Percentiles rank a stretch among this genome's conserved stretches.
Evolutionary conservation across 2,797 vertebrate genomes (phyloP).

Genomic region (Tragopan temminckii): DNA sequence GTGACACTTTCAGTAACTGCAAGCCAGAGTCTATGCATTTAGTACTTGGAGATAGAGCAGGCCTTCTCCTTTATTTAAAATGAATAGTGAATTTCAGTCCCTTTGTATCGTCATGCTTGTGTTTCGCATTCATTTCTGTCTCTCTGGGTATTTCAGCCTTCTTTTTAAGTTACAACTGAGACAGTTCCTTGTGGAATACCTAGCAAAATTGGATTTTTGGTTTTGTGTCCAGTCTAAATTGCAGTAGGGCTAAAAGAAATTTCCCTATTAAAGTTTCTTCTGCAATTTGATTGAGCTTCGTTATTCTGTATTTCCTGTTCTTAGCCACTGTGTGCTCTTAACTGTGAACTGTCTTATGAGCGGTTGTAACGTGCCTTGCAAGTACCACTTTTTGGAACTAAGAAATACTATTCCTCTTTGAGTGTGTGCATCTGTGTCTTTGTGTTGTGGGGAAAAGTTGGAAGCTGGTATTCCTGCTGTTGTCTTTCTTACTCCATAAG

Average conservation of each 20-base stretch:
- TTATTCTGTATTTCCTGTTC: conserved; percentile 40
- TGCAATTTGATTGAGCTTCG: neutral
- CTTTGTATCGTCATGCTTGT: conserved; percentile 40
- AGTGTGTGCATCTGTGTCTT: conserved; percentile 23
- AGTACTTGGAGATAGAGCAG: conserved; percentile 23
- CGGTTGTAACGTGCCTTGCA: neutral
- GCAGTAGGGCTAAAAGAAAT: conserved; percentile 8
- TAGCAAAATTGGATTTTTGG: conserved; percentile 26
- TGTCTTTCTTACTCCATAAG: neutral
- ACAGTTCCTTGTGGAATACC: neutral
- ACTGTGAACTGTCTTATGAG: conserved; percentile 14
- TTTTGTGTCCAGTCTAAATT: conserved; percentile 29
- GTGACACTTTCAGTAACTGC: conserved; percentile 14
- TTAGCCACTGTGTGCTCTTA: conserved; percentile 33
- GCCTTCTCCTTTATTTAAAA: conserved; percentile 20
- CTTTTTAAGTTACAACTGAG: conserved; percentile 38
- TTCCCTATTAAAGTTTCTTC: neutral
- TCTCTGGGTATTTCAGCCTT: conserved; percentile 54
- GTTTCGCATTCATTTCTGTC: conserved; percentile 67
- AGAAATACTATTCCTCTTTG: neutral
- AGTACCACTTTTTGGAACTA: conserved; percentile 1
- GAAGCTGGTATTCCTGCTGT: neutral
- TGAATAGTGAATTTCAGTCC: conserved; percentile 32
- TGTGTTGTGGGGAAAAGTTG: neutral
- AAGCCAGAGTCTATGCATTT: neutral